A percentile compares a stretch with the other conserved stretches of the same genome.
Conservation (phyloP, 1,140 invertebrate genomes). For the Holcopasites calliopsidis region DNA sequence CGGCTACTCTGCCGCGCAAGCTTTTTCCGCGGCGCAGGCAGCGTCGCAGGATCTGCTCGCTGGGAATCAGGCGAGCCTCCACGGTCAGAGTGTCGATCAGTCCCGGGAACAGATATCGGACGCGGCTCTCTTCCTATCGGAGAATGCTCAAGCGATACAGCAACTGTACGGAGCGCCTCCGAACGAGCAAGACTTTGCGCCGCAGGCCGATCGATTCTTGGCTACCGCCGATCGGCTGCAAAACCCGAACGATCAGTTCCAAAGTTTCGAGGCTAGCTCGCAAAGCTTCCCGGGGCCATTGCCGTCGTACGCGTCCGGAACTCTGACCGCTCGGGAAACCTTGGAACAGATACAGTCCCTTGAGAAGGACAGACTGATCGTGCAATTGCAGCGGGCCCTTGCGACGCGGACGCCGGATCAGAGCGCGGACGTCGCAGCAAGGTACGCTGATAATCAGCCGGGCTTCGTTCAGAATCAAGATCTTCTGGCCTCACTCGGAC, state of each 20-base stretch:
- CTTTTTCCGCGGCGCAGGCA: slow-evolving; percentile 52
- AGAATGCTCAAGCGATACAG: slow-evolving; percentile 76
- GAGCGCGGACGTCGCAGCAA: slow-evolving; percentile 47
- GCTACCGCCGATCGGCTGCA: slow-evolving; percentile 53
- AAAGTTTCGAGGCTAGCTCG: slow-evolving; percentile 38
- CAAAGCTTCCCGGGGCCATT: slow-evolving; percentile 53
- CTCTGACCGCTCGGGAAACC: slow-evolving; percentile 66
- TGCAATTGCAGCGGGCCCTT: slow-evolving; percentile 70
- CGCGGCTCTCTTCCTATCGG: slow-evolving; percentile 69
- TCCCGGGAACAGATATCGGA: slow-evolving; percentile 70
- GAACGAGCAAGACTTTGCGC: slow-evolving; percentile 69
- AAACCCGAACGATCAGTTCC: slow-evolving; percentile 44
- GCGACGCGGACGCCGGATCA: slow-evolving; percentile 46
- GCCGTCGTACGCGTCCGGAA: slow-evolving; percentile 71
- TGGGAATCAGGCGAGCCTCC: slow-evolving; percentile 21
- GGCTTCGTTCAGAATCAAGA: slow-evolving; percentile 59
- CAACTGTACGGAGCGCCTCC: slow-evolving; percentile 71
- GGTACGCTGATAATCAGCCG: slow-evolving; percentile 65
- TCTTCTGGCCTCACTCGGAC: slow-evolving; percentile 52
- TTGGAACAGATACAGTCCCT: slow-evolving; percentile 69
- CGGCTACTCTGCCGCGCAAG: slow-evolving; percentile 26
- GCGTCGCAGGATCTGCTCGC: too few species aligned
- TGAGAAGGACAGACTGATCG: slow-evolving; percentile 73
- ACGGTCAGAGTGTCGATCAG: slow-evolving; percentile 57
- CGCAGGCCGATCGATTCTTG: slow-evolving; percentile 58